Evolutionary conservation across 2,888 invertebrate genomes (phyloP).

Genomic region (Glaucopsyche alexis): DNA sequence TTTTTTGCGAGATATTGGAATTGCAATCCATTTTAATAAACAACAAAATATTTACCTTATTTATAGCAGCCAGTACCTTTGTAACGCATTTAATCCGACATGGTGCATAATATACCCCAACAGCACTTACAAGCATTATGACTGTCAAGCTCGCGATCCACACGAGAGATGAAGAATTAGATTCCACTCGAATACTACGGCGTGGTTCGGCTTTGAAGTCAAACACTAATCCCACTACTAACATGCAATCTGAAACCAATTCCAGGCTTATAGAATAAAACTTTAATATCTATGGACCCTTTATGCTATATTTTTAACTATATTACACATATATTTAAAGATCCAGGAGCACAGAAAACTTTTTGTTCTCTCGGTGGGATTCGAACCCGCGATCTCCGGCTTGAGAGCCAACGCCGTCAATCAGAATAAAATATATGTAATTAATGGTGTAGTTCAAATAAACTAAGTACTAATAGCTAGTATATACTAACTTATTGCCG

Average conservation of each 20-base stretch:
- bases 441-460: too few relatives aligned
- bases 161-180: conserved; percentile 30
- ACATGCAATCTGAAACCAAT: conserved; percentile 31
- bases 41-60: conserved; percentile 30
- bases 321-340: too few relatives aligned
- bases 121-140: conserved; percentile 30
- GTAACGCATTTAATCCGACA: conserved; percentile 31
- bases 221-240: conserved; percentile 31
- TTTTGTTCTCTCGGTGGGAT: too few relatives aligned
- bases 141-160: conserved; percentile 33
- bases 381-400: too few relatives aligned
- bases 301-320: too few relatives aligned
- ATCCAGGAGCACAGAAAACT: too few relatives aligned
- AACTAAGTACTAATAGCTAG: background rate
- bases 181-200: conserved; percentile 28
- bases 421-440: too few relatives aligned
- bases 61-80: conserved; percentile 31
- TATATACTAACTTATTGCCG: background rate
- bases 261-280: too few relatives aligned
- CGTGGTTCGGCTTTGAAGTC: conserved; percentile 31
- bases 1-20: too few relatives aligned
- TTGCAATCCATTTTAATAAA: too few relatives aligned
- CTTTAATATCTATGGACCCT: too few relatives aligned
- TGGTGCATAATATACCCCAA: conserved; percentile 31
- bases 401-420: too few relatives aligned